Evolutionary conservation across 2,113 vertebrate genomes (phyloP), one percentile per base, ranked within the genome.

Genomic region (Lethenteron camtschaticum): DNA sequence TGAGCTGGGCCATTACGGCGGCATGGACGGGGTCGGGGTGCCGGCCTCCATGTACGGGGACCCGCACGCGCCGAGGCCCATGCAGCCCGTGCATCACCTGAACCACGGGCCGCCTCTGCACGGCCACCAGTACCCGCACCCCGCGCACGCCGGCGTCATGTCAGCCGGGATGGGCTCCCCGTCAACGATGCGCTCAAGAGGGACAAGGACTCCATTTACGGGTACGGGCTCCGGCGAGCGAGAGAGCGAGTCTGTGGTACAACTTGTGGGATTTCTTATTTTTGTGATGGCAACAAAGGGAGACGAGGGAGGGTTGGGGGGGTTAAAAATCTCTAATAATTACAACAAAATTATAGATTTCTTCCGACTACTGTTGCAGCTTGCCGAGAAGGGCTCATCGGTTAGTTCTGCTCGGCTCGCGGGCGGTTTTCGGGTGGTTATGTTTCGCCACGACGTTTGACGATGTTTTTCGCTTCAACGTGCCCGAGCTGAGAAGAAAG

Each of bases 171-270:
- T 96, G 90, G 90, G 91, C 76, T 87, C 90, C 79, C 92, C 9
- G 90, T 96, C 79, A 97, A 96, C 81, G 92, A 96, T 80, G 91
- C 89, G 78, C 85, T 95, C 81, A 95, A 96, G 85, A 89, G 91
- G 87, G 91, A 96, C 85, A 97, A 97, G 87, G 91, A 97, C 87
- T 81, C 90, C 79, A 95, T 97, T 84, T 97, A 95, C 85, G 91
- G 91, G 91, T 95, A 86, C 77, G 87, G 85, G 79, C 78, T 70
- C 73, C 79, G 73, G 7, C 41, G 41, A 75, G 71, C 72, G 71
- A 71, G 71, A 71, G 68, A 24, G 72, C 68, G 72, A 70, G 72
- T 55, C 41, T 66, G 68, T 63, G 74, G 70, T 57, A 70, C 13
- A 58, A 70, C 10, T n/a, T 68, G 69, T 12, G 71, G 58, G 69